Evolutionary conservation across 2,888 invertebrate species (phyloP).

Genomic region (Andrena marginata): DNA sequence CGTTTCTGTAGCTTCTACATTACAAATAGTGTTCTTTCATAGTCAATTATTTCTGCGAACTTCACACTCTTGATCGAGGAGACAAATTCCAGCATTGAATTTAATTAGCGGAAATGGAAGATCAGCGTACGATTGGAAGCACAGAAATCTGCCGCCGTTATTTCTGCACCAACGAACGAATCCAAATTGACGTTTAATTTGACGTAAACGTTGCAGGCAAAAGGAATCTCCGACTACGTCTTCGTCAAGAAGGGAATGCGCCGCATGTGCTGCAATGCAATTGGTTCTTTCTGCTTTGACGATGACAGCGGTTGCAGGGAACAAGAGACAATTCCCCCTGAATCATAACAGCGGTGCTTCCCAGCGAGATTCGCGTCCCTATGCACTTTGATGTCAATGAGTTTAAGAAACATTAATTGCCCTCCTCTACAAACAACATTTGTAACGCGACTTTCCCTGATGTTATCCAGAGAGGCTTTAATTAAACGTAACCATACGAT

Average conservation of each 20-base stretch:
- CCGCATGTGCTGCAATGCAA: background rate
- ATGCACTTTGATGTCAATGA: constrained; percentile 1
- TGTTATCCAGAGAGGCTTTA: background rate
- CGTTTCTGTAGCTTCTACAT: background rate
- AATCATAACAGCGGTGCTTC: background rate
- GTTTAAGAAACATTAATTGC: constrained; percentile 18
- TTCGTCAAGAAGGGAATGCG: background rate
- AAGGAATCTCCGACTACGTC: background rate
- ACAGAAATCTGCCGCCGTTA: background rate
- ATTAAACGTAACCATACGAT: constrained; percentile 20
- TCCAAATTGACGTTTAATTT: background rate
- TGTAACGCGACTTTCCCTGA: no score
- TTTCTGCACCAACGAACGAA: background rate
- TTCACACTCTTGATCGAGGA: background rate
- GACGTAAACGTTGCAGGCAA: background rate
- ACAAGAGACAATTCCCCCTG: background rate
- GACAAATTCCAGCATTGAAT: background rate
- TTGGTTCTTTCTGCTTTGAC: background rate
- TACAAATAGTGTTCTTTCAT: background rate
- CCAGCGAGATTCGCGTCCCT: background rate
- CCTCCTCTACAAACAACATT: background rate
- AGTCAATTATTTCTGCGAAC: background rate
- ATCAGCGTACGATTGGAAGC: background rate
- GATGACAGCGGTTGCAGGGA: no score
- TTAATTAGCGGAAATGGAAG: background rate